Base-by-base conservation (phyloP, 2,797 vertebrate genomes). In the Pelochelys cantorii region DNA sequence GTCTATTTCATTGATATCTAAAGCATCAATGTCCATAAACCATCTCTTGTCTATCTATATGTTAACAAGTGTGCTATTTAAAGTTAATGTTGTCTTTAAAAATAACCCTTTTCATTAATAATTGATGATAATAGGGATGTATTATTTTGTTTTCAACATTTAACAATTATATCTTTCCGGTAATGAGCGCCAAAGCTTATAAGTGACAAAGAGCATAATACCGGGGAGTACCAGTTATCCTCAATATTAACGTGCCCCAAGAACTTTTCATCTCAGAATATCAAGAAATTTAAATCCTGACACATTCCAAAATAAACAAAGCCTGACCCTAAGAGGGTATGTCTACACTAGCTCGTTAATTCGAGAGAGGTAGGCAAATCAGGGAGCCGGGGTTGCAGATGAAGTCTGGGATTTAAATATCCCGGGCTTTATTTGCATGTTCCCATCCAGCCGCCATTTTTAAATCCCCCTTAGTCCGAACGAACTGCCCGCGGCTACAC, bases 1-100 rank as follows among this genome's bases (percentile, higher is more conserved):
- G 29, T 37, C 9, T 31, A 29, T 14, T 57, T 65, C 5, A 42
- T 84, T 79, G 53, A 25, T 29, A 34, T 81, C 56, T 82, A 71
- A 75, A n/a, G 2, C 1, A 52, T 15, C 42, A 83, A 53, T 84
- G 87, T 92, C 20, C 25, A 77, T 13, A 83, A 11, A 3, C 62
- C 86, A 94, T 31, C 27, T 83, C 22, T 4, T 1, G 56, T 9
- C 2, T 42, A 87, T 29, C 3, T 84, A 92, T 65, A 53, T 52
- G 17, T 14, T 94, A 84, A 90, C 68, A 81, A 56, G 52, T 55
- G 82, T 77, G 78, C 88, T 90, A 42, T 1, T 68, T 79, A 77
- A 85, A 6, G 12, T 68, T 93, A 89, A 93, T 92, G 79, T 59
- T 92, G 78, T 93, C 37, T 54, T 95, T 60, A 48, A 81, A 94